Percentiles rank a stretch among this genome's conserved stretches.
phyloP scores from a whole-genome alignment of 2,113 vertebrate species.

The Bettongia penicillata region DNA sequence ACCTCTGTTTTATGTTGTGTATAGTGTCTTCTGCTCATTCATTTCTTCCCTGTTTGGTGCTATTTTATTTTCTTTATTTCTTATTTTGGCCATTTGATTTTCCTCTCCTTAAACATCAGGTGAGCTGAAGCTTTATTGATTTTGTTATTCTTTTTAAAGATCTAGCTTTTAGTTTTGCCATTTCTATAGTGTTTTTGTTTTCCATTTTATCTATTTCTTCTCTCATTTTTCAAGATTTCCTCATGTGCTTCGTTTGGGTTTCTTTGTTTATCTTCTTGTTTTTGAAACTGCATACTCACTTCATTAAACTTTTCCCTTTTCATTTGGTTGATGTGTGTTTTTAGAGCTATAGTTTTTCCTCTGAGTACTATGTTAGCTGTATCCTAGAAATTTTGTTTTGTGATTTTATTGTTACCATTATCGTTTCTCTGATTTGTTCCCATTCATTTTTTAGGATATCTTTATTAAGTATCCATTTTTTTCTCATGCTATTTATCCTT shows the following conservation, averaged over 20 bases:
- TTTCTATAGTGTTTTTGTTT: not conserved
- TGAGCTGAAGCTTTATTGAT: not conserved
- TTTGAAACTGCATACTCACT: not conserved
- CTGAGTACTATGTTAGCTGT: too few relatives aligned
- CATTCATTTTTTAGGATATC: too few relatives aligned
- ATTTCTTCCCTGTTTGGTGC: not conserved
- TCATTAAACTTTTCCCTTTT: not conserved
- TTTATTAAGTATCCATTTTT: too few relatives aligned
- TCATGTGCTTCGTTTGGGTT: not conserved
- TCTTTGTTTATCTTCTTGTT: not conserved
- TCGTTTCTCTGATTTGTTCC: too few relatives aligned
- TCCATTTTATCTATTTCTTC: not conserved
- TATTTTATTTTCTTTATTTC: not conserved
- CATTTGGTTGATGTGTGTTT: not conserved
- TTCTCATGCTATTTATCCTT: too few relatives aligned
- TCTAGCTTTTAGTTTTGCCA: not conserved
- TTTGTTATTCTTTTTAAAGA: not conserved
- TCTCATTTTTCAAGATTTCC: not conserved
- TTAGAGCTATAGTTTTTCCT: not conserved
- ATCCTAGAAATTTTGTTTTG: too few relatives aligned
- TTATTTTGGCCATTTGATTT: not conserved
- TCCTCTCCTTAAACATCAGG: not conserved
- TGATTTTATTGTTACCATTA: too few relatives aligned
- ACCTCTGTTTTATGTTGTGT: not conserved
- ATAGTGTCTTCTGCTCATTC: not conserved